Percentiles rank a stretch among this genome's conserved stretches.
Evolutionary conservation across 2,888 invertebrate species (phyloP).

Genomic region (Oligia fasciuncula): DNA sequence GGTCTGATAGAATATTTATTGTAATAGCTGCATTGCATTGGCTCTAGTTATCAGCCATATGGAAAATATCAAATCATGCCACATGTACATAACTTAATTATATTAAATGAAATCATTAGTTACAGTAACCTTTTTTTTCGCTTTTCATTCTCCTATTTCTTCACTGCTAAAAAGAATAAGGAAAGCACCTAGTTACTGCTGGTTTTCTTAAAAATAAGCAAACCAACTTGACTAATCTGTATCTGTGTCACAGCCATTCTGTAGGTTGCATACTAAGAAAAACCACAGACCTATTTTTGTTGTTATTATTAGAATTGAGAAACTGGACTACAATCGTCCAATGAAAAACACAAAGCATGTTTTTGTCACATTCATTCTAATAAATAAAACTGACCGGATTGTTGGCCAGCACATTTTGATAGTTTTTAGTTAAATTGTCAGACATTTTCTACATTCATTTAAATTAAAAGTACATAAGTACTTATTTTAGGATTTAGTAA

Average conservation of each 20-base stretch:
- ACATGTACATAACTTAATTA: background rate
- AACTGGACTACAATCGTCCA: conserved; percentile 53
- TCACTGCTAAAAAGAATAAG: background rate
- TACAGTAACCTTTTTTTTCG: background rate
- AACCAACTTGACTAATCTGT: conserved; percentile 64
- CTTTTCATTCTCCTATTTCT: background rate
- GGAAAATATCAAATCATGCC: conserved; percentile 9
- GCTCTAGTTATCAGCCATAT: background rate
- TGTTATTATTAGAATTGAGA: conserved; percentile 73
- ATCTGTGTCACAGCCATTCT: conserved; percentile 69
- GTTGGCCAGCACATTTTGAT: conserved; percentile 8
- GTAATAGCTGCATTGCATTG: background rate
- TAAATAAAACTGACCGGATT: conserved; percentile 35
- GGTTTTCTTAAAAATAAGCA: conserved; percentile 28
- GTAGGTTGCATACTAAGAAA: conserved; percentile 69
- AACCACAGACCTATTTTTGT: conserved; percentile 76
- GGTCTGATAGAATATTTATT: conserved; percentile 6
- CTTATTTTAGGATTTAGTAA: background rate
- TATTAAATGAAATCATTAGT: background rate
- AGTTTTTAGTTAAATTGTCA: background rate
- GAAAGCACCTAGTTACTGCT: background rate
- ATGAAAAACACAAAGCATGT: conserved; percentile 62
- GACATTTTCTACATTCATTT: background rate
- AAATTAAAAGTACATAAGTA: background rate
- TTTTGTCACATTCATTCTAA: conserved; percentile 46